Evolutionary conservation across 2,113 vertebrate genomes (phyloP).

Genomic region (Eclectus roratus): DNA sequence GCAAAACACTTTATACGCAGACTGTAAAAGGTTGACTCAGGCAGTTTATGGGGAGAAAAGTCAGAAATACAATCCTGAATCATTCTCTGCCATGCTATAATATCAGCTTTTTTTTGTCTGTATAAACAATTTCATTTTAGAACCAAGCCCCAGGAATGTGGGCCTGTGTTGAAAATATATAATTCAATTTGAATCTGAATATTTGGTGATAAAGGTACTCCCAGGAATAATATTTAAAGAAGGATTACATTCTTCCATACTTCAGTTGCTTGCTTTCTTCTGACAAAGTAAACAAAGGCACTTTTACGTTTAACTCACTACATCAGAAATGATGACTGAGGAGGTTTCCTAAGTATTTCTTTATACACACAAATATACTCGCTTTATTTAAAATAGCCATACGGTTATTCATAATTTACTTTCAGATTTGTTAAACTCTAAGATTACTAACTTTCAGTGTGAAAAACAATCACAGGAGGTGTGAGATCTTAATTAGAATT

Average conservation of each 20-base stretch:
- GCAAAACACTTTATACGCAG: not conserved
- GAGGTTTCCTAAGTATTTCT: slow-evolving; percentile 45
- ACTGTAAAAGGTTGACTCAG: not conserved
- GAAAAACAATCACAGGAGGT: not conserved
- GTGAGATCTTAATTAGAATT: not conserved
- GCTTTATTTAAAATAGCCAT: not conserved
- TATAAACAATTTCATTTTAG: slow-evolving; percentile 60
- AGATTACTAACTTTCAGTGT: not conserved
- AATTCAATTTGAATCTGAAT: slow-evolving; percentile 68
- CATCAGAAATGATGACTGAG: slow-evolving; percentile 24
- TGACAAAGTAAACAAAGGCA: slow-evolving; percentile 65
- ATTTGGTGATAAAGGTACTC: slow-evolving; percentile 70
- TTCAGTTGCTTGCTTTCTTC: slow-evolving; percentile 60
- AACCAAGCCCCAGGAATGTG: slow-evolving; percentile 61
- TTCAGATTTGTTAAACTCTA: slow-evolving; percentile 9
- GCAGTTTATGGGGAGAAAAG: not conserved
- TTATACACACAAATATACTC: not conserved
- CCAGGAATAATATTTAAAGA: slow-evolving; percentile 78
- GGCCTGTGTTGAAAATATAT: slow-evolving; percentile 49
- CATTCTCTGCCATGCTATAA: slow-evolving; percentile 37
- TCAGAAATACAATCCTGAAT: slow-evolving; percentile 48
- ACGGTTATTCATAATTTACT: not conserved
- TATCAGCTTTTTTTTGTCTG: slow-evolving; percentile 52
- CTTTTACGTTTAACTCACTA: slow-evolving; percentile 9
- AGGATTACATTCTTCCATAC: slow-evolving; percentile 66